Evolutionary conservation across 2,888 invertebrate species (phyloP), one percentile per base, ranked within the genome.

Genomic region (Patella caerulea): DNA sequence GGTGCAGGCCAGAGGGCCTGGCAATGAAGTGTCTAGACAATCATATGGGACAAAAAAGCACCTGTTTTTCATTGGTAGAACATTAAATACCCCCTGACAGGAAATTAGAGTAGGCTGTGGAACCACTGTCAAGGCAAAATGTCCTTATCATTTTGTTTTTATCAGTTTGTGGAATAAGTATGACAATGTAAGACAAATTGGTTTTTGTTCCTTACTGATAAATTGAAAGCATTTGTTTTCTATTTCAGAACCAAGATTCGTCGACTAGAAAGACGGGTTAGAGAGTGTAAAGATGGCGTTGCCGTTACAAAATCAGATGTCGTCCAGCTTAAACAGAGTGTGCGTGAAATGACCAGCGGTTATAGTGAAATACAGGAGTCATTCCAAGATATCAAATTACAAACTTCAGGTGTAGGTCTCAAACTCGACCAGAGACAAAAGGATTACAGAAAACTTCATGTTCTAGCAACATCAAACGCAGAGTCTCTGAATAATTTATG

Each of bases 241-340:
- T 71, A 45, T 71, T 76, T 34, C 78, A 83, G 83, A 65, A 65
- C 72, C 17, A 75, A 73, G 5, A 75, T 79, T 7, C 56, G 71
- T 14, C 78, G 80, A 7, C 54, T 84, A 34, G 81, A 83, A 72
- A 77, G 75, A 19, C 77, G 75, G n/a, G 73, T 83, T 15, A 73
- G 74, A 11, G 70, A 76, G 24, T 79, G 81, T 71, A 80, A 83
- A 71, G 81, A 81, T 71, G 83, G 83, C 29, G 81, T 75, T 1
- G 77, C 83, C 12, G 73, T 82, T 11, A 79, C 79, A 59, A 71
- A 82, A 55, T 84, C 85, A 24, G 90, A 91, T 56, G 80, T 88
- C 24, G 83, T 86, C 5, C 87, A 88, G 78, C 77, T 91, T 59
- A 83, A 87, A 72, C 82, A 83, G 7, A 83, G 85, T 72, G 81